phyloP scores from a whole-genome alignment of 2,113 vertebrate species.

The Atractosteus spatula region DNA sequence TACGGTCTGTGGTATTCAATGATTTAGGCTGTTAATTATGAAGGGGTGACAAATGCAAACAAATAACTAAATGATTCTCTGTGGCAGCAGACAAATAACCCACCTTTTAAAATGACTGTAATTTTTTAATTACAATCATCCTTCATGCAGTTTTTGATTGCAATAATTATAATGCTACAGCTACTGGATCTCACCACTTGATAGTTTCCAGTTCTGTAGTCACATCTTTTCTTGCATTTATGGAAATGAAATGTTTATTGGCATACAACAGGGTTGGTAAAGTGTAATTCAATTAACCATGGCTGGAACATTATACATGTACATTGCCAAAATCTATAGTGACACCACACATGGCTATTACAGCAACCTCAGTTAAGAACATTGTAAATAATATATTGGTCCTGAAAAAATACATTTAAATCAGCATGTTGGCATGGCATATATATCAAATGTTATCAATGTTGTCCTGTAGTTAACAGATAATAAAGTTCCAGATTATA shows the following conservation, averaged over 20 bases:
- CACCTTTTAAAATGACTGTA: slow-evolving; percentile 26
- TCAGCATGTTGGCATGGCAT: no score
- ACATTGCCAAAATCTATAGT: no score
- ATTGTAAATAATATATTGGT: no score
- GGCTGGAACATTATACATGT: no score
- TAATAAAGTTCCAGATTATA: no score
- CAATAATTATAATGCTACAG: slow-evolving; percentile 17
- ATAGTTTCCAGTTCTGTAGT: background rate
- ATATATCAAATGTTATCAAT: no score
- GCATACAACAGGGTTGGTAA: background rate
- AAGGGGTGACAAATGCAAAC: slow-evolving; percentile 10
- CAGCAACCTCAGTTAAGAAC: no score
- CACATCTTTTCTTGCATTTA: background rate
- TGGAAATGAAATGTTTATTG: background rate
- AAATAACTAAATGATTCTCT: slow-evolving; percentile 14
- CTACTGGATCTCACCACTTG: slow-evolving; percentile 4
- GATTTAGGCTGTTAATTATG: slow-evolving; percentile 11
- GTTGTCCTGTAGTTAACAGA: no score
- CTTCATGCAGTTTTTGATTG: slow-evolving; percentile 20
- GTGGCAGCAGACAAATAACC: background rate
- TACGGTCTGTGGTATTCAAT: background rate
- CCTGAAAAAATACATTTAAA: no score
- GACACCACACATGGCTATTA: no score
- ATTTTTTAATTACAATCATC: slow-evolving; percentile 19
- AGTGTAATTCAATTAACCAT: no score